Evolutionary conservation across 2,113 vertebrate species (phyloP), one percentile per base, ranked within the genome.

Genomic region (Acrocephalus kingi): DNA sequence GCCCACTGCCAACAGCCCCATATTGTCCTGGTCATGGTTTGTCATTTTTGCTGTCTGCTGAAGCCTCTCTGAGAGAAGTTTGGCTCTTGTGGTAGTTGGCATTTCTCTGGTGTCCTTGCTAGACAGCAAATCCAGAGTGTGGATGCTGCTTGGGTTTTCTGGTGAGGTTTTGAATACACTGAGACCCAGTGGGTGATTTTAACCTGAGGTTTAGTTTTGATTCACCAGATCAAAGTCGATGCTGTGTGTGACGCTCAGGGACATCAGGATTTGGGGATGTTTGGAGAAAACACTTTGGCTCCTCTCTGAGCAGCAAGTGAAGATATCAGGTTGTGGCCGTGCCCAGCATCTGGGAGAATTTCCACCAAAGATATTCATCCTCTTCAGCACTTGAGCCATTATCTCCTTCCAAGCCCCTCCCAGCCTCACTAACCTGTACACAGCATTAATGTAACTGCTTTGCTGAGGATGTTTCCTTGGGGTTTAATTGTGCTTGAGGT

Each of bases 381-480:
- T 11, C 66, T 68, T 58, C 0, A 61, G 11, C 63, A 17, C 51
- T 49, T 71, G 10, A 76, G 22, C 63, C 72, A 31, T 45, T 48
- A 2, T 11, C 58, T 66, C 63, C 67, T 87, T 33, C 31, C 68
- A 75, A 18, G 45, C 48, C 61, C 68, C 90, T 86, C 72, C 48
- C 68, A 68, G 52, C 66, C 90, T 61, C 4, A 0, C 74, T 48
- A 69, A 63, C 79, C 84, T 14, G 25, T 16, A 48, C 59, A 31
- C 72, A 80, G 11, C 63, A 77, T 77, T 86, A 72, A 59, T 55
- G 64, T 23, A 78, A 35, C 79, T 55, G 30, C 39, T 94, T 67
- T 55, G 19, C 76, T 74, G 76, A 80, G 56, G 83, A 43, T 86
- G 76, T 88, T 90, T 96, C 95, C 89, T 88, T 27, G 25, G 88